A percentile compares a stretch with the other conserved stretches of the same genome.
Evolutionary conservation across 2,888 invertebrate genomes (phyloP).

Genomic region (Trisateles emortualis): DNA sequence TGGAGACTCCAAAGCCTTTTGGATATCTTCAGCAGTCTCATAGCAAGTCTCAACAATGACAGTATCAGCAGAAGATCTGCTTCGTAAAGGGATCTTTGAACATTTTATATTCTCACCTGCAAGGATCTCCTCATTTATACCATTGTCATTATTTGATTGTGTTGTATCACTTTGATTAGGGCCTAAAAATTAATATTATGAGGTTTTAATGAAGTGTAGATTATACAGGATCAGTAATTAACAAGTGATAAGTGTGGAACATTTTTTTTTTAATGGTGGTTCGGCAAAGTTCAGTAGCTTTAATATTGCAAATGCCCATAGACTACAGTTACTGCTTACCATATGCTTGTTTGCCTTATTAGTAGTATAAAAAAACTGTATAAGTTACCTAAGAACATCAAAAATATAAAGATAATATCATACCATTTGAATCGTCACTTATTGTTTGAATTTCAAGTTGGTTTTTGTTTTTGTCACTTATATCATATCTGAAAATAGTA

Average conservation of each 20-base stretch:
- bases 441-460: slow-evolving; percentile 63
- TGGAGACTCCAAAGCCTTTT: slow-evolving; percentile 60
- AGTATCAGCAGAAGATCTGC: slow-evolving; percentile 76
- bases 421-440: slow-evolving; percentile 64
- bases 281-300: too few species aligned
- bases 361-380: too few species aligned
- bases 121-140: slow-evolving; percentile 53
- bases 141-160: slow-evolving; percentile 53
- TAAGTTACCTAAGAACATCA: too few species aligned
- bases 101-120: slow-evolving; percentile 72
- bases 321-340: too few species aligned
- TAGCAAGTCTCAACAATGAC: slow-evolving; percentile 68
- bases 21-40: slow-evolving; percentile 67
- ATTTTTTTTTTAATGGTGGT: too few species aligned
- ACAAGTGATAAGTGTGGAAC: too few species aligned
- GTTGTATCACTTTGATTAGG: slow-evolving; percentile 50
- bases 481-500: slow-evolving; percentile 61
- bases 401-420: slow-evolving; percentile 7
- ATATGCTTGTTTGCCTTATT: too few species aligned
- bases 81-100: slow-evolving; percentile 61
- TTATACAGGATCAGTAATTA: too few species aligned
- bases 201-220: neutral
- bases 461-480: slow-evolving; percentile 60
- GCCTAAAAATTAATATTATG: slow-evolving; percentile 48
- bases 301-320: too few species aligned